These are phyloP conservation scores for Mya arenaria DNA, from an alignment of 1,140 invertebrate genomes.

Conservation along the genomic window DNA sequence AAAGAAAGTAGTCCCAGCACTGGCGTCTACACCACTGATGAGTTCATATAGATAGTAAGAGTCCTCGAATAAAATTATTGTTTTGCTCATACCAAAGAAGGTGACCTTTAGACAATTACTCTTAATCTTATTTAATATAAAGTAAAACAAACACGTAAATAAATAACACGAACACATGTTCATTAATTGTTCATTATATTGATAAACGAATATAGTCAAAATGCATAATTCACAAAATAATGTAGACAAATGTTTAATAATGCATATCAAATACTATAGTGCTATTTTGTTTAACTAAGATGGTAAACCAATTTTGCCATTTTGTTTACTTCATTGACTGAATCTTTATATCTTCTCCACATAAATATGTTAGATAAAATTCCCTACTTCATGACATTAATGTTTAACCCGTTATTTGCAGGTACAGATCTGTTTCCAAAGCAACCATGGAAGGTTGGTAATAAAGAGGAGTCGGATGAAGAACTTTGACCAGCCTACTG, in stretches of 20 bases:
- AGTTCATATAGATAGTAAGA: no score
- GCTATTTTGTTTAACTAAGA: background rate
- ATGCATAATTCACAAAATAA: background rate
- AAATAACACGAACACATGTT: no score
- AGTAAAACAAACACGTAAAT: no score
- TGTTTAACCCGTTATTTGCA: slow-evolving; percentile 55
- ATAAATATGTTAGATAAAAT: background rate
- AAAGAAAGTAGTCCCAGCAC: no score
- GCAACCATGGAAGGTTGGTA: slow-evolving; percentile 73
- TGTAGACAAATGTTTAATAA: background rate
- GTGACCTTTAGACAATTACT: no score
- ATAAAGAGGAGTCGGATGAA: slow-evolving; percentile 69
- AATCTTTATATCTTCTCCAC: background rate
- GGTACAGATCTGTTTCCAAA: slow-evolving; percentile 75
- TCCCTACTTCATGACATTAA: background rate
- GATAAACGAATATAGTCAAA: no score
- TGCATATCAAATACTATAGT: background rate
- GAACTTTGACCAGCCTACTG: slow-evolving; percentile 59
- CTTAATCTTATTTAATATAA: no score
- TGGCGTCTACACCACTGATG: no score
- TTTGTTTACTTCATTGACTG: background rate
- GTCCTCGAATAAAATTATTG: no score
- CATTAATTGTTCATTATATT: no score
- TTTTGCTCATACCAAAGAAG: no score
- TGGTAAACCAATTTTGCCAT: background rate